Conservation (phyloP, 2,888 invertebrate species). For the Byasa hedistus region DNA sequence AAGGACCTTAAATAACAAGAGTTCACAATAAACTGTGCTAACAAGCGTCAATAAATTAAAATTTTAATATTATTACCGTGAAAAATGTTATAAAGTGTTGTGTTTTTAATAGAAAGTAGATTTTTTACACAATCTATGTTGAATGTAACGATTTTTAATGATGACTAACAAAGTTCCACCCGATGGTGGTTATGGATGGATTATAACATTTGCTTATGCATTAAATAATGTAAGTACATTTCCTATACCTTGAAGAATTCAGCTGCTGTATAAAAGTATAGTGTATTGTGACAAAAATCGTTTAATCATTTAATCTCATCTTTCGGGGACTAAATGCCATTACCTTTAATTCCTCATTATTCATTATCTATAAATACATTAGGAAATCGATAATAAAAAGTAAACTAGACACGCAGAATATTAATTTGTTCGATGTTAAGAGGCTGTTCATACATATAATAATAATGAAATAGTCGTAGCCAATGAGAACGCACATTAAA, state of each 20-base stretch:
- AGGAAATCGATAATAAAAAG: background rate
- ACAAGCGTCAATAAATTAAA: background rate
- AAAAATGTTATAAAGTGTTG: constrained; percentile 1
- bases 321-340: background rate
- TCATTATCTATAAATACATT: background rate
- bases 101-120: background rate
- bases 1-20: constrained; percentile 13
- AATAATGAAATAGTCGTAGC: background rate
- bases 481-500: too few species aligned
- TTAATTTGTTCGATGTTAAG: background rate
- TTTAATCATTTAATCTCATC: background rate
- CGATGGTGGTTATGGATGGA: constrained; percentile 84
- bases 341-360: background rate
- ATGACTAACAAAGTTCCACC: constrained; percentile 74
- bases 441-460: background rate
- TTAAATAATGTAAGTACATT: constrained; percentile 81
- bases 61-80: background rate
- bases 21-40: constrained; percentile 21
- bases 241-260: background rate
- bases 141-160: constrained; percentile 32
- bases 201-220: constrained; percentile 80
- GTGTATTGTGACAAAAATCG: background rate
- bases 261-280: too few species aligned
- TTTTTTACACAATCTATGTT: background rate
- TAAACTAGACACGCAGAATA: background rate